Evolutionary conservation across 1,140 invertebrate species (phyloP), one percentile per base, ranked within the genome.

Genomic region (Theocolax elegans): DNA sequence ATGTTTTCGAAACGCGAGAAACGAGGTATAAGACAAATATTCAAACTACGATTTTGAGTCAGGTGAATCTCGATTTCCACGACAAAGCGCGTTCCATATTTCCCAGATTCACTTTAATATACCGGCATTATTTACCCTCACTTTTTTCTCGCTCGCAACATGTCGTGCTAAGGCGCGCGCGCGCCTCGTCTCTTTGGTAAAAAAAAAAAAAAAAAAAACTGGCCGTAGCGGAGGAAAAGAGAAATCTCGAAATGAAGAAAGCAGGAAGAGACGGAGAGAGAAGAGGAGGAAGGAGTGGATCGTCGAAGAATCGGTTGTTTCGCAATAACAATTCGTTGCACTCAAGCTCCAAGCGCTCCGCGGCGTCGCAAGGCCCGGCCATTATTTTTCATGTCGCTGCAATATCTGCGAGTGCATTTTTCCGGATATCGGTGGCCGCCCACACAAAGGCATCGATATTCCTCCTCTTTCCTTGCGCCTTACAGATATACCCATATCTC

Each of bases 321-420:
- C 74, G 74, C 76, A 80, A 82, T 81, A 82, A 80, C 80, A 79
- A 81, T 81, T 76, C 76, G 74, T 72, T 77, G 76, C 79, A 77
- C 75, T 78, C 75, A 78, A 53, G 73, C 65, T 35, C 31, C 48
- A 29, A 23, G 29, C 29, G 40, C 59, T 40, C 12, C 23, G 25
- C 25, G 10, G 42, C 21, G 70, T 69, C 66, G 71, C 70, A 49
- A 75, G 66, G 65, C 72, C 66, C 63, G 51, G 72, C 62, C 73
- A 76, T 76, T 79, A 74, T 76, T 80, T 82, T 81, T 81, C 76
- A 75, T 71, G 71, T 79, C 70, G 70, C 73, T 72, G 72, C 73
- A 80, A 80, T 80, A 80, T 80, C 78, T 75, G 77, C 75, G 75
- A 80, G 78, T 80, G 74, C 78, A 80, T 80, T 79, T 77, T 80